These are phyloP conservation scores for Phocoena sinus DNA, from an alignment of 2,113 vertebrate genomes.

Conservation along the genomic window DNA sequence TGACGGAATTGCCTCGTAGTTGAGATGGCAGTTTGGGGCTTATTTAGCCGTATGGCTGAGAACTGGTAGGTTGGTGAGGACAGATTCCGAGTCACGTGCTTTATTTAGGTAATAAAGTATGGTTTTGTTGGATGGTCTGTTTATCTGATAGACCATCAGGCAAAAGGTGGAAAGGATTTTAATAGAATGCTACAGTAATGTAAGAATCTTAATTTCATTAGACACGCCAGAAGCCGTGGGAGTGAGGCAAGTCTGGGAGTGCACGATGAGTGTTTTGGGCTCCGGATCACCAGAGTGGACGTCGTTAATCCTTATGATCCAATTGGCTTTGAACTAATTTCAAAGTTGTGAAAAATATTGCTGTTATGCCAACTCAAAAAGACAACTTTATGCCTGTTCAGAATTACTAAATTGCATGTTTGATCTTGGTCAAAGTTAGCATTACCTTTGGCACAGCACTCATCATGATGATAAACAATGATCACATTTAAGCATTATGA, in stretches of 20 bases:
- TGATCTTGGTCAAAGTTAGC: constrained; percentile 28
- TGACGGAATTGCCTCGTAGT: not conserved
- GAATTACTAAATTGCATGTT: not conserved
- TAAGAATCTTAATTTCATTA: not conserved
- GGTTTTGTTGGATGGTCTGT: not conserved
- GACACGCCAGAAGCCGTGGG: not conserved
- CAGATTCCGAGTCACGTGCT: not conserved
- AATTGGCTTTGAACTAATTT: not conserved
- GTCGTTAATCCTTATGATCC: not conserved
- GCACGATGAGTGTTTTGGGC: not conserved
- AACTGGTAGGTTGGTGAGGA: not conserved
- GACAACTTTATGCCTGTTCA: not conserved
- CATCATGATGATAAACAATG: not conserved
- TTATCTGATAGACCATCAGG: not conserved
- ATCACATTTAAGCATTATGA: not conserved
- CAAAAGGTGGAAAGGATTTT: not conserved
- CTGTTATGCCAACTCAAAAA: not conserved
- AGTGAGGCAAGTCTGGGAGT: not conserved
- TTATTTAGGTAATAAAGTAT: not conserved
- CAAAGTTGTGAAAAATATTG: not conserved
- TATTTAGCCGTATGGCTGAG: not conserved
- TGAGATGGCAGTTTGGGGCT: not conserved
- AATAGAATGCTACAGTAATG: not conserved
- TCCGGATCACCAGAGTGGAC: not conserved
- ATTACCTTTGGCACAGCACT: not conserved